phyloP scores from a whole-genome alignment of 2,888 invertebrate genomes.

The Heteromurus nitidus region DNA sequence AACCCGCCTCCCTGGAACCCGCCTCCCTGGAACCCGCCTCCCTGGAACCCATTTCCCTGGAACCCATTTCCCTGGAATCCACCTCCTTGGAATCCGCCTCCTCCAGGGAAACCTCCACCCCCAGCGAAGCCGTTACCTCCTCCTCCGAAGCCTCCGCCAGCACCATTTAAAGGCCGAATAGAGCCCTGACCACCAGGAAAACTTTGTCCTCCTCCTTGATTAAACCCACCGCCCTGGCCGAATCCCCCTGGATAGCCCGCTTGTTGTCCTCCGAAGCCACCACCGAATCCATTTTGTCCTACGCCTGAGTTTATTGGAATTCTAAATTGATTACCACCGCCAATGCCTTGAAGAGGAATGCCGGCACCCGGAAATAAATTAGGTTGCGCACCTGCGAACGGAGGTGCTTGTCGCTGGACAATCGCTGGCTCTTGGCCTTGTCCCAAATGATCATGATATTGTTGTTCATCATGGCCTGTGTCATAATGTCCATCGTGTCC shows the following conservation, averaged over 20 bases:
- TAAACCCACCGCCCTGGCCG: too few species aligned
- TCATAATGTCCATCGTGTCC: background rate
- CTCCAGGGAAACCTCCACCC: too few species aligned
- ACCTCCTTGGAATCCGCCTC: background rate
- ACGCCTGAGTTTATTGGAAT: conserved; percentile 16
- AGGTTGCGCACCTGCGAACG: background rate
- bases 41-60: background rate
- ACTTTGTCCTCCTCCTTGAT: too few species aligned
- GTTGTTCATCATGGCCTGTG: background rate
- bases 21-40: too few species aligned
- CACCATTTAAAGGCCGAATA: too few species aligned
- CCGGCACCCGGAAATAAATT: conserved; percentile 15
- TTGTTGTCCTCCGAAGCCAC: too few species aligned
- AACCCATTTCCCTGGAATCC: background rate
- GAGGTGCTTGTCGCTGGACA: conserved; percentile 45
- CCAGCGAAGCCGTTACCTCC: too few species aligned
- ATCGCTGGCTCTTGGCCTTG: conserved; percentile 14
- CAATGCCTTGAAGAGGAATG: conserved; percentile 27
- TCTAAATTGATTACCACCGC: conserved; percentile 30
- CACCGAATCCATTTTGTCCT: background rate
- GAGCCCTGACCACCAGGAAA: too few species aligned
- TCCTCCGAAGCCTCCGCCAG: too few species aligned
- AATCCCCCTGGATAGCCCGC: too few species aligned
- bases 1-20: too few species aligned
- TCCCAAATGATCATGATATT: background rate